Base-by-base conservation (phyloP, 2,113 vertebrate genomes). In the Okapia johnstoni region DNA sequence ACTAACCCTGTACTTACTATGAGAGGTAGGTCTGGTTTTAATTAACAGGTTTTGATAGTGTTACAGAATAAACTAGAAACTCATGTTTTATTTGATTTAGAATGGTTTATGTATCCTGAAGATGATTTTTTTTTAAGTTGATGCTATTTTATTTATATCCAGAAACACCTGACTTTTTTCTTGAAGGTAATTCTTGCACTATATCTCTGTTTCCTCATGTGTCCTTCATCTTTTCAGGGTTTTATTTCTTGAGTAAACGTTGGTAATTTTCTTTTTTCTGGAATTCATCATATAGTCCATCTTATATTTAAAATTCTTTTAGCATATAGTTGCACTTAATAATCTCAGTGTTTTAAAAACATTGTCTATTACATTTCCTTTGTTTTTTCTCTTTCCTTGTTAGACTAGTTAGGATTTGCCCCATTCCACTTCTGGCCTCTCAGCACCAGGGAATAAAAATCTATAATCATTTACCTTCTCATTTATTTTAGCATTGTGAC, bases 151-250 rank as follows among this genome's bases (percentile, higher is more conserved):
- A 60, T 61, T 95, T 91, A 61, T 89, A 94, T 52, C 23, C 36
- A 89, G 17, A 88, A 89, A 89, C 14, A 89, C 21, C 19, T 86
- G n/a, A 88, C 85, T 96, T 11, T 94, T 77, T 95, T 92, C 63
- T 70, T 43, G n/a, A 97, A 90, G 80, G 19, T 80, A 92, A 85
- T 94, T 95, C 58, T 93, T 86, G 79, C 19, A 91, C 40, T 66
- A 3, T 52, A 55, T 58, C 66, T 89, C 10, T 86, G 5, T 90
- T 81, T 92, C 48, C 15, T 57, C 40, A 15, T 89, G 15, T 66
- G 16, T 61, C 76, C 26, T 84, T 79, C 4, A n/a, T 95, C n/a
- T 94, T 66, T 70, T 55, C 48, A 85, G 50, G 46, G 21, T 85
- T 94, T 48, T 96, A 19, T 88, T 91, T 90, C 57, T 90, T 84